Conservation (phyloP, 1,140 invertebrate species). For the Luehdorfia chinensis region DNA sequence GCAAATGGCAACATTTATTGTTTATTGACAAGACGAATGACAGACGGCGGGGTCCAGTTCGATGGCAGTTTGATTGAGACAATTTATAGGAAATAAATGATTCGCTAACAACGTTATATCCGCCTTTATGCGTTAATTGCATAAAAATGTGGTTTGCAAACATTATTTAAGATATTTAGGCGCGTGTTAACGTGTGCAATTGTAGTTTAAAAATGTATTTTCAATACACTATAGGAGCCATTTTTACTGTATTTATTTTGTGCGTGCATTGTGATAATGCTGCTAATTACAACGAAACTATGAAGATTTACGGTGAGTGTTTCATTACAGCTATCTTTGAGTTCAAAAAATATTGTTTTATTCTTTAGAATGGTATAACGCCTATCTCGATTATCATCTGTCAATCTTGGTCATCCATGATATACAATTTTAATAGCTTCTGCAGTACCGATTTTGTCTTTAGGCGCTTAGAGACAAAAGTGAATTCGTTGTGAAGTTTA, state of each 20-base stretch:
- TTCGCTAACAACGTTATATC: constrained; percentile 51
- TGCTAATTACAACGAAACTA: constrained; percentile 68
- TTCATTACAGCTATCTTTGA: constrained; percentile 2
- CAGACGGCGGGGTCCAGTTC: constrained; percentile 68
- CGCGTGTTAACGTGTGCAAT: constrained; percentile 44
- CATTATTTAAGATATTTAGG: constrained; percentile 50
- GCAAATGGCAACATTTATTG: constrained; percentile 54
- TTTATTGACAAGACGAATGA: constrained; percentile 73
- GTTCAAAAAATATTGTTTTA: constrained; percentile 4
- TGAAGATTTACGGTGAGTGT: constrained; percentile 66
- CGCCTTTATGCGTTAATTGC: constrained; percentile 43
- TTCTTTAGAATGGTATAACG: constrained; percentile 16
- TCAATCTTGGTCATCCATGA: constrained; percentile 19
- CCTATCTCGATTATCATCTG: constrained; percentile 21
- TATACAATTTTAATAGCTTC: constrained; percentile 4
- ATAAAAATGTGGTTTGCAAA: constrained; percentile 67
- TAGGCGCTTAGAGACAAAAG: not conserved
- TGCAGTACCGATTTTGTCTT: not conserved
- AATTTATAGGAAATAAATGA: constrained; percentile 62
- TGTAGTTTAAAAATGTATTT: constrained; percentile 66
- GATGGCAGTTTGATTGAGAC: constrained; percentile 58
- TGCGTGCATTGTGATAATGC: constrained; percentile 74
- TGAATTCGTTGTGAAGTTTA: not conserved
- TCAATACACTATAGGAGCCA: constrained; percentile 69
- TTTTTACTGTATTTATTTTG: constrained; percentile 76